These are phyloP conservation scores for Ploceus nigricollis DNA, from an alignment of 2,113 vertebrate species.

Conservation along the genomic window DNA sequence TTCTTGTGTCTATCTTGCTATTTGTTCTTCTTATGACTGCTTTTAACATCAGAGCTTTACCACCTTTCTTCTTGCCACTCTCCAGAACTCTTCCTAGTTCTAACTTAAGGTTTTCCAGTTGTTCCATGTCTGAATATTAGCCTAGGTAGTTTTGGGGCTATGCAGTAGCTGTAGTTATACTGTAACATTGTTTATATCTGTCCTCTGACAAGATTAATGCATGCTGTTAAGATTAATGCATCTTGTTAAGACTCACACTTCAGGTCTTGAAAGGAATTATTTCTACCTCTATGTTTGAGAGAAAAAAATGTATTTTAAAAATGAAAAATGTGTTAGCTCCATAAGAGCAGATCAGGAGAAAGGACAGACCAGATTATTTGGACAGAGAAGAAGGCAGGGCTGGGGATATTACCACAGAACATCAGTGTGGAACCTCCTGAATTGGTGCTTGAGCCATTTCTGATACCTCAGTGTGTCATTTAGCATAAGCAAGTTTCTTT, in stretches of 20 bases:
- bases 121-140: neutral
- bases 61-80: neutral
- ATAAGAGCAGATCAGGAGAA: neutral
- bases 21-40: neutral
- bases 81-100: neutral
- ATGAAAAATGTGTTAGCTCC: neutral
- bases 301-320: neutral
- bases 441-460: neutral
- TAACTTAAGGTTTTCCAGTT: neutral
- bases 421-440: neutral
- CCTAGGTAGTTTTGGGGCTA: neutral
- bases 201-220: neutral
- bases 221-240: neutral
- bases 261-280: neutral
- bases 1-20: neutral
- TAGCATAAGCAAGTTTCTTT: neutral
- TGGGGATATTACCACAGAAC: neutral
- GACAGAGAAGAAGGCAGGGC: neutral
- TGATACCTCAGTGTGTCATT: neutral
- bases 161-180: neutral
- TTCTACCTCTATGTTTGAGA: neutral
- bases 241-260: neutral
- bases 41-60: neutral
- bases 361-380: neutral
- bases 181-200: neutral